phyloP scores from a whole-genome alignment of 2,797 vertebrate species.

The Enteromius viviparus region DNA sequence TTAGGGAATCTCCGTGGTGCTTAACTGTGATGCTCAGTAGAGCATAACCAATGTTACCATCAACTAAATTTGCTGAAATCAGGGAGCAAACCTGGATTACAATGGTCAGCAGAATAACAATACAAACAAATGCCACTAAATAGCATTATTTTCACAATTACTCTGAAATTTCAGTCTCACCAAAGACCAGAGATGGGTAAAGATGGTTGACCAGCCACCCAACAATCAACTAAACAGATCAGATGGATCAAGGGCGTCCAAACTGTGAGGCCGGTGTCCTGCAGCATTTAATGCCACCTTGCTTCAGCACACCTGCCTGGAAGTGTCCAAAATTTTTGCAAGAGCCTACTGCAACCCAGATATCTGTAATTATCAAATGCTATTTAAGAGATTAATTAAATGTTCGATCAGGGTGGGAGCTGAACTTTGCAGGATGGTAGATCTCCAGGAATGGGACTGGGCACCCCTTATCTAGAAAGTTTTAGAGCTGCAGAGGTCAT shows the following conservation, averaged over 20 bases:
- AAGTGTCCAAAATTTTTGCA: not conserved
- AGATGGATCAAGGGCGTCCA: not conserved
- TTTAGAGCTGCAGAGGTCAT: not conserved
- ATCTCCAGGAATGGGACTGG: not conserved
- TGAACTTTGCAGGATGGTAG: not conserved
- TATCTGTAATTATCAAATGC: not conserved
- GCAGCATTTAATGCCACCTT: not conserved
- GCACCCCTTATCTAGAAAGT: not conserved
- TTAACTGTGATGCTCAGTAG: slow-evolving; percentile 6
- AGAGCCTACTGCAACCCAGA: not conserved
- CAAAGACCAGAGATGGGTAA: not conserved
- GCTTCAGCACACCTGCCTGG: not conserved
- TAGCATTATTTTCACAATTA: not conserved
- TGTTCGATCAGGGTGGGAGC: not conserved
- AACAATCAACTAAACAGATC: not conserved
- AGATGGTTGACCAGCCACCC: not conserved
- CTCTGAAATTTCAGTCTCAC: not conserved
- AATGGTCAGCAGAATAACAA: not conserved
- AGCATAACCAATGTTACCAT: slow-evolving; percentile 5
- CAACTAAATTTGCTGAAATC: slow-evolving; percentile 57
- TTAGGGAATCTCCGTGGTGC: not conserved
- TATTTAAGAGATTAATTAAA: not conserved
- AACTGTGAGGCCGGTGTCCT: not conserved
- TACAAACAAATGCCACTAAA: not conserved
- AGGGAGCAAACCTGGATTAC: slow-evolving; percentile 42